Conservation (phyloP, 2,888 invertebrate genomes). For the Scaptomyza polygonia region DNA sequence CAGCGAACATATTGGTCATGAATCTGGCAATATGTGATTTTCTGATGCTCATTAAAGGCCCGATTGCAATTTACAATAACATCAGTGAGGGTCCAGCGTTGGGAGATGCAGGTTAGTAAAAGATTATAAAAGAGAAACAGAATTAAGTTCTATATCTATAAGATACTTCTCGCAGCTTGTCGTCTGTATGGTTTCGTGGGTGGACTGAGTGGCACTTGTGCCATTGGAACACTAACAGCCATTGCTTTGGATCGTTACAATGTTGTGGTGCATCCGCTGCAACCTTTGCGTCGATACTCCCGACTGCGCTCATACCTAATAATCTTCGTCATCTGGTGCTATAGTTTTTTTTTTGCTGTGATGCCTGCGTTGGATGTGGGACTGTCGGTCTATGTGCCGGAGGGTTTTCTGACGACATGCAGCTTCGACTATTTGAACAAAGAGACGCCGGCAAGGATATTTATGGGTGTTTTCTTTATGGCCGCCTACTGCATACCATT, state of each 20-base stretch:
- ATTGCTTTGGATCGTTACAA: slow-evolving; percentile 93
- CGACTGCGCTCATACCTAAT: slow-evolving; percentile 87
- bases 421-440: slow-evolving; percentile 93
- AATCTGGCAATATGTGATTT: slow-evolving; percentile 91
- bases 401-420: slow-evolving; percentile 93
- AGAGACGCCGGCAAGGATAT: slow-evolving; percentile 87
- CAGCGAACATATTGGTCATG: slow-evolving; percentile 90
- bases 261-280: slow-evolving; percentile 92
- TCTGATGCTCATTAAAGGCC: slow-evolving; percentile 89
- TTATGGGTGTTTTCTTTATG: slow-evolving; percentile 90
- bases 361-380: slow-evolving; percentile 89
- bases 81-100: slow-evolving; percentile 89
- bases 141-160: not conserved
- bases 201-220: slow-evolving; percentile 91
- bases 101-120: slow-evolving; percentile 88
- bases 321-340: slow-evolving; percentile 88
- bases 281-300: slow-evolving; percentile 88
- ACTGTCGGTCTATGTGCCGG: slow-evolving; percentile 91
- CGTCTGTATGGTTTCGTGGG: slow-evolving; percentile 92
- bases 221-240: slow-evolving; percentile 91
- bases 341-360: slow-evolving; percentile 88
- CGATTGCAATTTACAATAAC: slow-evolving; percentile 90
- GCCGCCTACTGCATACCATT: slow-evolving; percentile 92
- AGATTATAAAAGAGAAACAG: not conserved
- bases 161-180: slow-evolving; percentile 86